Conservation (phyloP, 2,888 invertebrate genomes). For the Macaria notata region DNA sequence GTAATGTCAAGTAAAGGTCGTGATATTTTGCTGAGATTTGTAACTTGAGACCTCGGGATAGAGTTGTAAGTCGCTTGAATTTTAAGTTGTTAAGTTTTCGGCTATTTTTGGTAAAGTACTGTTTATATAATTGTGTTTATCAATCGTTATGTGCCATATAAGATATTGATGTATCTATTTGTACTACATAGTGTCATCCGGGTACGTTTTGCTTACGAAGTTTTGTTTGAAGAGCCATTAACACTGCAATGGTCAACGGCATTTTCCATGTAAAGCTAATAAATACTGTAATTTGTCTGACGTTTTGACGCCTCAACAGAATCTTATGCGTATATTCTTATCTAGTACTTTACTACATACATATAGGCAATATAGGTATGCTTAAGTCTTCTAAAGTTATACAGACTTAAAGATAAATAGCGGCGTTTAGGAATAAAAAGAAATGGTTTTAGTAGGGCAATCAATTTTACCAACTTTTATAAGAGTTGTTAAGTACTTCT, state of each 20-base stretch:
- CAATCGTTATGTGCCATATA: slow-evolving; percentile 14
- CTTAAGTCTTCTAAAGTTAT: no score
- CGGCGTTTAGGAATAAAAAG: no score
- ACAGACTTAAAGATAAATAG: no score
- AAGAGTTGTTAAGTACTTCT: no score
- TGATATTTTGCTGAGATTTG: slow-evolving; percentile 35
- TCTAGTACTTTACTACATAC: no score
- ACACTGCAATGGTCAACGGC: slow-evolving; percentile 15
- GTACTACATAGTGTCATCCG: slow-evolving; percentile 5
- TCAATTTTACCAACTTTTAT: no score
- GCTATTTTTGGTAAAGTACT: slow-evolving; percentile 5
- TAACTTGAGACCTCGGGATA: slow-evolving; percentile 9
- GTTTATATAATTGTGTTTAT: neutral
- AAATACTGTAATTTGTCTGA: neutral
- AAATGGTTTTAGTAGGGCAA: no score
- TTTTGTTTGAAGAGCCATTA: slow-evolving; percentile 17
- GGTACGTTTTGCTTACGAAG: slow-evolving; percentile 9
- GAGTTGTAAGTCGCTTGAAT: slow-evolving; percentile 19
- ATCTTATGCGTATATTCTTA: no score
- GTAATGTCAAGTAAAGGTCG: slow-evolving; percentile 70
- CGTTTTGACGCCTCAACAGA: slow-evolving; percentile 4
- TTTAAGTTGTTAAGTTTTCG: neutral
- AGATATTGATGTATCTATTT: slow-evolving; percentile 9
- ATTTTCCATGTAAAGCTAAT: slow-evolving; percentile 17
- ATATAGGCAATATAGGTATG: no score